phyloP scores from a whole-genome alignment of 1,140 invertebrate genomes.

The Drosophila navojoa region DNA sequence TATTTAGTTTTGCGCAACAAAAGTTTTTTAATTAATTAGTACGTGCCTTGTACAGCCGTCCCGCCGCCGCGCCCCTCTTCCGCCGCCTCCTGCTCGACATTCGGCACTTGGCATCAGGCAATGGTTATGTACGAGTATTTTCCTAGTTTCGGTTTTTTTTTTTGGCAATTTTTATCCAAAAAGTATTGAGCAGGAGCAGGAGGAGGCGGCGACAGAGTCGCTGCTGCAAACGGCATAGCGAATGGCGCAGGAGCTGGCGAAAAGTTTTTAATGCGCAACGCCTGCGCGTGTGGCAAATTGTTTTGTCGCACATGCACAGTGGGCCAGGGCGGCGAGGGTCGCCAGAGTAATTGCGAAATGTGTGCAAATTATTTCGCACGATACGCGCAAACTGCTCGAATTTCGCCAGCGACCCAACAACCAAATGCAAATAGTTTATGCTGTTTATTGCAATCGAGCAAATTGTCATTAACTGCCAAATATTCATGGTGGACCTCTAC shows the following conservation, averaged over 20 bases:
- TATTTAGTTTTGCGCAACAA: slow-evolving; percentile 68
- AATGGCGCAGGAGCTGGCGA: slow-evolving; percentile 30
- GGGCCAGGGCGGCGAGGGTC: slow-evolving; percentile 35
- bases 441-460: slow-evolving; percentile 15
- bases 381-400: slow-evolving; percentile 7
- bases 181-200: no score
- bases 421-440: slow-evolving; percentile 4
- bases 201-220: no score
- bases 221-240: slow-evolving; percentile 23
- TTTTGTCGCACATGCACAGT: slow-evolving; percentile 22
- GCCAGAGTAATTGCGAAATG: slow-evolving; percentile 35
- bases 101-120: slow-evolving; percentile 3
- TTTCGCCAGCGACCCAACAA: not conserved
- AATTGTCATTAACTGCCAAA: no score
- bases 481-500: no score
- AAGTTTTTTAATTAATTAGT: slow-evolving; percentile 81
- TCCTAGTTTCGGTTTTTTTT: not conserved
- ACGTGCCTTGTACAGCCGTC: slow-evolving; percentile 30
- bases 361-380: slow-evolving; percentile 33
- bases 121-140: slow-evolving; percentile 40
- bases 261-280: slow-evolving; percentile 48
- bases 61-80: not conserved
- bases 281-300: slow-evolving; percentile 39
- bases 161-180: not conserved
- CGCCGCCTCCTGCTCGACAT: not conserved